A percentile compares a stretch with the other conserved stretches of the same genome.
These are phyloP conservation scores for Valencia hispanica DNA, from an alignment of 2,797 vertebrate species.

Conservation along the genomic window DNA sequence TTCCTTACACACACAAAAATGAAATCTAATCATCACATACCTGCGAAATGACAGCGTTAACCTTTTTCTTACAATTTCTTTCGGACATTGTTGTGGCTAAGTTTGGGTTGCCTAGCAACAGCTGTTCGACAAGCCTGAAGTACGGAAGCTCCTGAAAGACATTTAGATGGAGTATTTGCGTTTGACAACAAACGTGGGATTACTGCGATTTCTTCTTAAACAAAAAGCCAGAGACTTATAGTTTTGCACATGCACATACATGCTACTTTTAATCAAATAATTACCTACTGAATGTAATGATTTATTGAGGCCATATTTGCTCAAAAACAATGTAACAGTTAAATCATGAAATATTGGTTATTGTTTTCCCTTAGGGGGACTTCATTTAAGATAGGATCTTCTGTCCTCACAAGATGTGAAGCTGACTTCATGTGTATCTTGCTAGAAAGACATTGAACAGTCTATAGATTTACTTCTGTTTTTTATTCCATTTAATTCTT, in stretches of 20 bases:
- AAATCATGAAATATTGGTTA: no score
- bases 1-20: not conserved
- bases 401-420: no score
- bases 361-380: no score
- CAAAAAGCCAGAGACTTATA: no score
- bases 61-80: slow-evolving; percentile 44
- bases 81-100: slow-evolving; percentile 76
- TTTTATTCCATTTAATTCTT: no score
- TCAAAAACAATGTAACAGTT: not conserved
- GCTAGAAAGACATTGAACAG: no score
- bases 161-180: not conserved
- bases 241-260: not conserved
- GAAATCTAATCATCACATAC: slow-evolving; percentile 33
- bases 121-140: not conserved
- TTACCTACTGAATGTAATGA: not conserved
- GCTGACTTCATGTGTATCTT: no score
- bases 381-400: no score
- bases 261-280: not conserved
- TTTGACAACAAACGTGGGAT: not conserved
- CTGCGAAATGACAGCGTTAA: slow-evolving; percentile 14
- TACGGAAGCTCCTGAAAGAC: slow-evolving; percentile 41
- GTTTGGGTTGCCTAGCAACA: slow-evolving; percentile 70
- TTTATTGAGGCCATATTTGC: not conserved
- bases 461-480: no score
- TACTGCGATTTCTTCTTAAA: not conserved